Base-by-base conservation (phyloP, 2,797 vertebrate species). In the Sitta carolinensis region DNA sequence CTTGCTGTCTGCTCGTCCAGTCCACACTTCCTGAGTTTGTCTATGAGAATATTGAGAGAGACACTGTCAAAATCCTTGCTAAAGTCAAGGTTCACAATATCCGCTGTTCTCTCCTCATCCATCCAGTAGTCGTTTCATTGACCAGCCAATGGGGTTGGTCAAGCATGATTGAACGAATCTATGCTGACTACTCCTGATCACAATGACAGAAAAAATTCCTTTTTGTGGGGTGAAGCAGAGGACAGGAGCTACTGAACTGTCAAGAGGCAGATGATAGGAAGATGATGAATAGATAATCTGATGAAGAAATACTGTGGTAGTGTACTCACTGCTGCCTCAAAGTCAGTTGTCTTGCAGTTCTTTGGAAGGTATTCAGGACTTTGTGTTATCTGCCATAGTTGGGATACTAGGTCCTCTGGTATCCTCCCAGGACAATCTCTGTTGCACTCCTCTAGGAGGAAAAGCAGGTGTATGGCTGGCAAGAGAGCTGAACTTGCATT, bases 1-100 rank as follows among this genome's bases (percentile, higher is more conserved):
- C 21, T 64, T 0, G 0, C n/a, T 64, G 17, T 47, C 51, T 57
- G 0, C 26, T 78, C 11, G 32, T 59, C 26, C 45, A 36, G 11
- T 30, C n/a, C 34, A 32, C 3, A 4, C 17, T 52, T 83, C 29
- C 9, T 12, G 38, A 34, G 16, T 58, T 58, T 77, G 45, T 45
- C 29, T 64, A 0, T 52, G 52, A 52, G 22, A 52, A 27, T 17
- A 9, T 36, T 89, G 43, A 38, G 29, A 70, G 42, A 55, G 51
- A 40, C 10, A 23, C 18, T 32, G 52, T 47, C 52, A 45, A 72
- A 89, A 72, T 72, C 29, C 21, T 47, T 59, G 51, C 45, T 64
- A 1, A 66, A 59, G 45, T 51, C 45, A 45, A 12, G 7, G 40
- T 52, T 72, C 21, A 32, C 30, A 22, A 8, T 40, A 52, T 34